Evolutionary conservation across 2,797 vertebrate genomes (phyloP), one percentile per base, ranked within the genome.

Genomic region (Iguana delicatissima): DNA sequence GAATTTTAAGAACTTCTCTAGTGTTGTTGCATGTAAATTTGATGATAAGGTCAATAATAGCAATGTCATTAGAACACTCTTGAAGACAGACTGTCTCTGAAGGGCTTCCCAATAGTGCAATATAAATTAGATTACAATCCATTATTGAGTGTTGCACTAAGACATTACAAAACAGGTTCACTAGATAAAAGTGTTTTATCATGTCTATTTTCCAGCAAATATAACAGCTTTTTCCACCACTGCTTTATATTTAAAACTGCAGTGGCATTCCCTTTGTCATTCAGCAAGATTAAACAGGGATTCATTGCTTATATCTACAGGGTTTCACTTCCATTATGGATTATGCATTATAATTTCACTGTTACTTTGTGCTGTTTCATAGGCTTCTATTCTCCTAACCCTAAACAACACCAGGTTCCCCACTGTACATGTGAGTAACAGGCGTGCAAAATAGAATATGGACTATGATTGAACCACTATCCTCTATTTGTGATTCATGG

Each of bases 81-180:
- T 87, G 81, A 85, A 92, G 89, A 80, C 85, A n/a, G 50, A 35
- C 35, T 20, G 69, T 26, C 69, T 92, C 89, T 88, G 35, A 92
- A 88, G 3, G 52, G 67, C 59, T 92, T 93, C 89, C 83, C 86
- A 55, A 82, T 69, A 87, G 88, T 93, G 86, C 88, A 64, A 86
- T 62, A 91, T 92, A 90, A 90, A 89, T 89, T 32, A 89, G 82
- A 69, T 84, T 77, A 83, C 62, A 89, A 92, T 87, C 82, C 89
- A 79, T 46, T 59, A 84, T 50, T 59, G 88, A 87, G 74, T 32
- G 24, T 83, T 83, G 67, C 16, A 38, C 85, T 62, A 89, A 87
- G 85, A 79, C 57, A 13, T 89, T 84, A 77, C 80, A 89, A 85
- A 90, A 76, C 80, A 89, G 77, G 52, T 74, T 89, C 88, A 87